Percentiles rank a stretch among this genome's conserved stretches.
phyloP scores from a whole-genome alignment of 1,140 invertebrate species.

The Drosophila cardini region DNA sequence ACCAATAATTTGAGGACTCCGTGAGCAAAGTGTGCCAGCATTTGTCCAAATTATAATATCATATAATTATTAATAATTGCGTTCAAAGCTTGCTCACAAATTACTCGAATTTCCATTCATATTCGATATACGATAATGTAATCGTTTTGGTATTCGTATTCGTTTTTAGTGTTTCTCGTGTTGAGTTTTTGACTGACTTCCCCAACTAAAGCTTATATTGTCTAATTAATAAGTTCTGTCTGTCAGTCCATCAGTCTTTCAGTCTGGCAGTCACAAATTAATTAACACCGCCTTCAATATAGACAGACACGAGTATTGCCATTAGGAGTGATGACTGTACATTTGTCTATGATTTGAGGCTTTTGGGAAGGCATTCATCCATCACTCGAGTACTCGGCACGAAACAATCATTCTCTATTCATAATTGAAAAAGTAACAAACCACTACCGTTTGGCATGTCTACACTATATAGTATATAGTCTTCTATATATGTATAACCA shows the following conservation, averaged over 20 bases:
- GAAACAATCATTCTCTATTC: constrained; percentile 79
- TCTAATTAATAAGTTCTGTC: constrained; percentile 70
- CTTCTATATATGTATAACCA: neutral
- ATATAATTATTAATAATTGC: constrained; percentile 75
- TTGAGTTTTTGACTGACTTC: neutral
- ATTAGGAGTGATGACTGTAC: constrained; percentile 61
- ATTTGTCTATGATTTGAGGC: constrained; percentile 26
- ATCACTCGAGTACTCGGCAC: constrained; percentile 47
- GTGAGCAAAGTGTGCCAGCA: constrained; percentile 49
- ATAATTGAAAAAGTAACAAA: constrained; percentile 78
- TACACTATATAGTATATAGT: neutral
- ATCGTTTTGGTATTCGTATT: too few relatives aligned
- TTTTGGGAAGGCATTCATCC: constrained; percentile 21
- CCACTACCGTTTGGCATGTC: constrained; percentile 73
- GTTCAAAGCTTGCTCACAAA: constrained; percentile 64
- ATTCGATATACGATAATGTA: neutral
- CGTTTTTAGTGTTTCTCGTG: too few relatives aligned
- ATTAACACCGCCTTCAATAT: constrained; percentile 52
- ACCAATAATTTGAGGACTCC: constrained; percentile 59
- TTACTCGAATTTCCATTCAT: neutral
- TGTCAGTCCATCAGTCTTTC: constrained; percentile 34
- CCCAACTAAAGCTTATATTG: constrained; percentile 58
- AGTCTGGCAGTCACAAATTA: constrained; percentile 71
- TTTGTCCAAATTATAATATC: constrained; percentile 75
- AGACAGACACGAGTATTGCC: constrained; percentile 33